Evolutionary conservation across 2,113 vertebrate genomes (phyloP).

Genomic region (Notothenia rossii): DNA sequence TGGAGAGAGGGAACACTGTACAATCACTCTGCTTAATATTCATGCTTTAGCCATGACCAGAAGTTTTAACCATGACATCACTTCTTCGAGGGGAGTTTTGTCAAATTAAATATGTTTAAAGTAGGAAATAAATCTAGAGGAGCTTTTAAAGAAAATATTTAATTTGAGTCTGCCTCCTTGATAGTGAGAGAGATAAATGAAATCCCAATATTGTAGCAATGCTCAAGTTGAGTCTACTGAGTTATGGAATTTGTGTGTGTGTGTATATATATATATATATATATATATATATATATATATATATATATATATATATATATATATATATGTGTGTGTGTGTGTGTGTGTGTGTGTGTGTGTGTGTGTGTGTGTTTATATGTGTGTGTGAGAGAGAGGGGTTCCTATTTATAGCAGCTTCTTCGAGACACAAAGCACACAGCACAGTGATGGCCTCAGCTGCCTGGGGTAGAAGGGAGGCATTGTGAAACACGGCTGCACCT

Average conservation of each 20-base stretch:
- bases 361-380: neutral
- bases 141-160: slow-evolving; percentile 7
- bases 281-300: too few species aligned
- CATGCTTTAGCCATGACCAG: neutral
- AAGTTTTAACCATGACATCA: neutral
- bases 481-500: slow-evolving; percentile 65
- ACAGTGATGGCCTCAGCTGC: slow-evolving; percentile 74
- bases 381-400: slow-evolving; percentile 31
- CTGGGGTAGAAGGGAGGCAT: slow-evolving; percentile 73
- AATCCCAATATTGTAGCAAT: slow-evolving; percentile 43
- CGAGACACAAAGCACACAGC: slow-evolving; percentile 78
- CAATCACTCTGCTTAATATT: slow-evolving; percentile 13
- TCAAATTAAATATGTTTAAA: neutral
- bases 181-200: slow-evolving; percentile 41
- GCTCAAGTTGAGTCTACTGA: slow-evolving; percentile 15
- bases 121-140: neutral
- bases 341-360: neutral
- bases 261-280: neutral
- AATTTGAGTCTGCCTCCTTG: neutral
- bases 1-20: slow-evolving; percentile 13
- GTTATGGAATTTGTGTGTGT: slow-evolving; percentile 19
- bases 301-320: too few species aligned
- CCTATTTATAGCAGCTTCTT: slow-evolving; percentile 81
- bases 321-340: neutral
- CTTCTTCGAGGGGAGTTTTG: neutral